A percentile compares a stretch with the other conserved stretches of the same genome.
Conservation (phyloP, 2,888 invertebrate species). For the Caenorhabditis japonica region DNA sequence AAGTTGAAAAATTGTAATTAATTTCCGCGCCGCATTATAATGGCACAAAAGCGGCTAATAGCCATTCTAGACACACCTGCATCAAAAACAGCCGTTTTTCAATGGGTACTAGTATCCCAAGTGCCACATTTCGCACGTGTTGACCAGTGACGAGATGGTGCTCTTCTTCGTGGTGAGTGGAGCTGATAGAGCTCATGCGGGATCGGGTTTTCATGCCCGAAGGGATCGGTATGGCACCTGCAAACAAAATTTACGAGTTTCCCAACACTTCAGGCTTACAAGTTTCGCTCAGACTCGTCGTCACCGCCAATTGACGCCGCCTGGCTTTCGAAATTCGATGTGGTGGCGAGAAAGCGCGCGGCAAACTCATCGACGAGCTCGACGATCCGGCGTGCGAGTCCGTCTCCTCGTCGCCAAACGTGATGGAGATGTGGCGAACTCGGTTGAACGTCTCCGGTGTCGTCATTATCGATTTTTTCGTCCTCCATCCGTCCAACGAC, state of each 20-base stretch:
- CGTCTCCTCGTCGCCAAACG: constrained; percentile 34
- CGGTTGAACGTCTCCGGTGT: constrained; percentile 48
- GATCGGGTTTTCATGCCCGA: constrained; percentile 38
- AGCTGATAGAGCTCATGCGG: constrained; percentile 55
- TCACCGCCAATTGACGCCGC: constrained; percentile 64
- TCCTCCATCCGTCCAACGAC: constrained; percentile 61
- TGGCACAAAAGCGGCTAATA: no score
- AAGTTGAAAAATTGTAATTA: no score
- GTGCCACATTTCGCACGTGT: constrained; percentile 39
- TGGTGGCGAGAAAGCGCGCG: constrained; percentile 69
- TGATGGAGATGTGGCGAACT: constrained; percentile 32
- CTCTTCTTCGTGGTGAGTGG: constrained; percentile 53
- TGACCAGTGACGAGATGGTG: background rate
- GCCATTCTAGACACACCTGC: constrained; percentile 43
- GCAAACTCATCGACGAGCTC: constrained; percentile 11
- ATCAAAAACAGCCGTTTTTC: constrained; percentile 44
- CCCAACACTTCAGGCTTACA: constrained; percentile 54
- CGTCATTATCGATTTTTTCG: constrained; percentile 39
- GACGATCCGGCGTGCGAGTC: constrained; percentile 26
- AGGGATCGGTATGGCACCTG: constrained; percentile 27
- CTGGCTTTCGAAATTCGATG: constrained; percentile 61
- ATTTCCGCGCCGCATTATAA: no score
- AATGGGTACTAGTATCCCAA: constrained; percentile 50
- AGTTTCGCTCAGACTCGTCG: constrained; percentile 63
- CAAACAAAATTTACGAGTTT: background rate